Evolutionary conservation across 2,888 invertebrate species (phyloP).

Genomic region (Metalampra italica): DNA sequence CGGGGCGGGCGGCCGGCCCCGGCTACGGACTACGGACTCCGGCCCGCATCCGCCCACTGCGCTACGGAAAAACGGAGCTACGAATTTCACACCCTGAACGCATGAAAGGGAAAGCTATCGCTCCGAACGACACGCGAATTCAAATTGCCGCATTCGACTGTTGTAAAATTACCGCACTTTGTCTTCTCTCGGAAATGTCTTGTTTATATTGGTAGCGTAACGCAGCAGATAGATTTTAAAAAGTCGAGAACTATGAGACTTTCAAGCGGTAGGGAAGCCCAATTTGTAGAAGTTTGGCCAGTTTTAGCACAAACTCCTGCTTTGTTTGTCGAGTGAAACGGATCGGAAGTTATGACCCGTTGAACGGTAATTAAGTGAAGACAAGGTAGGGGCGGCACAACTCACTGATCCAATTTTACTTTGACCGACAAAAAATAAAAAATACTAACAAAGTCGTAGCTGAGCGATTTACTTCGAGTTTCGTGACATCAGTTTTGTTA

Average conservation of each 20-base stretch:
- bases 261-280: no score
- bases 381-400: conserved; percentile 4
- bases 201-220: no score
- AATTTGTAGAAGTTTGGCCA: no score
- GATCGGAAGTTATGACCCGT: conserved; percentile 1
- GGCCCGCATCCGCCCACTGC: conserved; percentile 58
- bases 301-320: neutral
- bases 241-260: no score
- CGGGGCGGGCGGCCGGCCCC: conserved; percentile 31
- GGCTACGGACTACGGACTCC: conserved; percentile 47
- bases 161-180: neutral
- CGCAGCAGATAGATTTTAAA: no score
- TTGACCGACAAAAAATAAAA: neutral
- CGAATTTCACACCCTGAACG: conserved; percentile 29
- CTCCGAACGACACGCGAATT: conserved; percentile 6
- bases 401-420: conserved; percentile 3
- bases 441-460: neutral
- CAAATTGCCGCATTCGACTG: conserved; percentile 3
- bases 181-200: neutral
- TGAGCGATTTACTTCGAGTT: no score
- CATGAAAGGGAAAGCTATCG: conserved; percentile 10
- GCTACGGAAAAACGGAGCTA: conserved; percentile 61
- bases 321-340: conserved; percentile 1
- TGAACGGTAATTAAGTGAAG: neutral
- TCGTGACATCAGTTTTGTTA: no score